Evolutionary conservation across 2,797 vertebrate species (phyloP).

Genomic region (Paramormyrops hopkinsi): DNA sequence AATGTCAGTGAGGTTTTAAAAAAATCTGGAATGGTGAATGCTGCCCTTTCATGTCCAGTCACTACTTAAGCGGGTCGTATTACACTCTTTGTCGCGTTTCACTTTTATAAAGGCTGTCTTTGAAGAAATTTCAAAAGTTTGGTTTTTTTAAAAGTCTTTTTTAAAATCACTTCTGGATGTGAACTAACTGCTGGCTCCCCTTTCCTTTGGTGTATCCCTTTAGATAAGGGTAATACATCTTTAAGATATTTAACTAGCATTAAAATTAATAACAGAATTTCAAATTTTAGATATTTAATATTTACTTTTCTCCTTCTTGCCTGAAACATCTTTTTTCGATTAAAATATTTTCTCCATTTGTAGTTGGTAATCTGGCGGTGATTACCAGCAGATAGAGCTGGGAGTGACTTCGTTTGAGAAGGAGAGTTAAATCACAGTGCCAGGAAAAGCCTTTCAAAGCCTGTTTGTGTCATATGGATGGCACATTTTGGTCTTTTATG

Average conservation of each 20-base stretch:
- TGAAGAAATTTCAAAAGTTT: conserved; percentile 51
- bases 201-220: conserved; percentile 39
- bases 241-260: conserved; percentile 55
- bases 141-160: conserved; percentile 36
- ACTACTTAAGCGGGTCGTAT: conserved; percentile 52
- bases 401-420: conserved; percentile 24
- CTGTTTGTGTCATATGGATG: conserved; percentile 40
- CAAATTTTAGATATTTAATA: conserved; percentile 45
- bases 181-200: conserved; percentile 45
- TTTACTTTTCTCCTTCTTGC: conserved; percentile 38
- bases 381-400: conserved; percentile 33
- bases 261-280: conserved; percentile 51
- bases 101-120: conserved; percentile 50
- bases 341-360: conserved; percentile 49
- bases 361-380: conserved; percentile 44
- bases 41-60: conserved; percentile 41
- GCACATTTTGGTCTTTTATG: conserved; percentile 30
- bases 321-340: conserved; percentile 50
- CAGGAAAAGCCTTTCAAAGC: conserved; percentile 35
- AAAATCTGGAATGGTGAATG: conserved; percentile 39
- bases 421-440: conserved; percentile 34
- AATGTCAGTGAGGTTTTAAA: conserved; percentile 33
- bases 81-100: conserved; percentile 35
- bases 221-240: conserved; percentile 51
- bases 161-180: conserved; percentile 42